Conservation (phyloP, 2,113 vertebrate species). For the Anhinga rufa region DNA sequence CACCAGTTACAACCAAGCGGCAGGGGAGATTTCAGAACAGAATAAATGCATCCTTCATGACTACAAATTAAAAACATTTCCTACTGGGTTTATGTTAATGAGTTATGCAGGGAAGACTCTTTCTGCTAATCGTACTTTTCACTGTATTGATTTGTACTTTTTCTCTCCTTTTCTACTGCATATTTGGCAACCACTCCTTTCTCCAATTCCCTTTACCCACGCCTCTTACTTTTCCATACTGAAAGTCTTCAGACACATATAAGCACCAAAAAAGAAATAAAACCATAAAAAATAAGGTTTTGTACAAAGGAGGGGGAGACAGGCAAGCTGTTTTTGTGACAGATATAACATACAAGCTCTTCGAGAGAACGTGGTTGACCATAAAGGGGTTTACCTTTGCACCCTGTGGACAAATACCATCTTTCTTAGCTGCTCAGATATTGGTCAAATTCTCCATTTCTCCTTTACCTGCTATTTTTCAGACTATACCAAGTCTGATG, state of each 20-base stretch:
- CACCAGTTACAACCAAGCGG: not conserved
- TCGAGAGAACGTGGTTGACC: not conserved
- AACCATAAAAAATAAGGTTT: no score
- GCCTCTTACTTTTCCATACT: rapidly evolving
- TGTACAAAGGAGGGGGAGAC: not conserved
- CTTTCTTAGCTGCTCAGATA: not conserved
- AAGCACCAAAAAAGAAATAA: not conserved
- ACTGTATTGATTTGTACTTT: not conserved
- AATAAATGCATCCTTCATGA: not conserved
- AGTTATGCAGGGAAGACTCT: rapidly evolving
- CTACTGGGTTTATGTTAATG: not conserved
- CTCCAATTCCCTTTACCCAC: not conserved
- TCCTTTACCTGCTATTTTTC: not conserved
- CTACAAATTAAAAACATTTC: not conserved
- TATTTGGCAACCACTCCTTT: not conserved
- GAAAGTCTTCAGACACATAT: not conserved
- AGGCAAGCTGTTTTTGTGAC: not conserved
- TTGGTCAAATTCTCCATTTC: not conserved
- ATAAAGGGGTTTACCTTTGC: not conserved
- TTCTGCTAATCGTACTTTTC: not conserved
- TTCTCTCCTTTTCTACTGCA: not conserved
- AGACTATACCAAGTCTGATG: not conserved
- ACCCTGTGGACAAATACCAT: not conserved
- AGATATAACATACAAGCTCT: not conserved
- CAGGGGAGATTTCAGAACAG: not conserved